Conservation (phyloP, 1,140 invertebrate genomes). For the Heliconius himera region DNA sequence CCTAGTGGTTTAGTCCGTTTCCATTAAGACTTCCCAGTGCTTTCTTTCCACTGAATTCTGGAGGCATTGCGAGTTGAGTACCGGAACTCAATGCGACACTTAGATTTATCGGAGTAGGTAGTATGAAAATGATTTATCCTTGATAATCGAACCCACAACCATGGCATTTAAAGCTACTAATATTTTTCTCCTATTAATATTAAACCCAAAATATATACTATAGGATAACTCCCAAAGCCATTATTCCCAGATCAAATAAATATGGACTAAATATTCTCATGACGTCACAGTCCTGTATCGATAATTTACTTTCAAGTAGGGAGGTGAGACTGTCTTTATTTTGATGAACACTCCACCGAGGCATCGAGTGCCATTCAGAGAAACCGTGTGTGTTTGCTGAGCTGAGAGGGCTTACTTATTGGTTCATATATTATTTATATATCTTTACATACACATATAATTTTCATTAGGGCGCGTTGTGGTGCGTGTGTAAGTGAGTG, state of each 20-base stretch:
- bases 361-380: constrained; percentile 6
- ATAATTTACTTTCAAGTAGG: constrained; percentile 12
- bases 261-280: not conserved
- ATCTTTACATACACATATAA: too few relatives aligned
- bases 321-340: constrained; percentile 23
- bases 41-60: too few relatives aligned
- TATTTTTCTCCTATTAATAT: not conserved
- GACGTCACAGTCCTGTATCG: not conserved
- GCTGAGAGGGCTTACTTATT: constrained; percentile 7
- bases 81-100: too few relatives aligned
- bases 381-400: not conserved
- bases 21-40: too few relatives aligned
- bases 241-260: constrained; percentile 3
- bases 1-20: too few relatives aligned
- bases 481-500: too few relatives aligned
- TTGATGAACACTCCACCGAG: constrained; percentile 24
- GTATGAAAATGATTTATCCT: too few relatives aligned
- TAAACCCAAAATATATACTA: not conserved
- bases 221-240: not conserved
- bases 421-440: not conserved
- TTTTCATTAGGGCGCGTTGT: too few relatives aligned
- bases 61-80: too few relatives aligned
- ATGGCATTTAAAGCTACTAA: too few relatives aligned
- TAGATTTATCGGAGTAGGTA: too few relatives aligned
- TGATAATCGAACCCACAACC: too few relatives aligned